Conservation (phyloP, 1,140 invertebrate species). For the Pentalonia nigronervosa region DNA sequence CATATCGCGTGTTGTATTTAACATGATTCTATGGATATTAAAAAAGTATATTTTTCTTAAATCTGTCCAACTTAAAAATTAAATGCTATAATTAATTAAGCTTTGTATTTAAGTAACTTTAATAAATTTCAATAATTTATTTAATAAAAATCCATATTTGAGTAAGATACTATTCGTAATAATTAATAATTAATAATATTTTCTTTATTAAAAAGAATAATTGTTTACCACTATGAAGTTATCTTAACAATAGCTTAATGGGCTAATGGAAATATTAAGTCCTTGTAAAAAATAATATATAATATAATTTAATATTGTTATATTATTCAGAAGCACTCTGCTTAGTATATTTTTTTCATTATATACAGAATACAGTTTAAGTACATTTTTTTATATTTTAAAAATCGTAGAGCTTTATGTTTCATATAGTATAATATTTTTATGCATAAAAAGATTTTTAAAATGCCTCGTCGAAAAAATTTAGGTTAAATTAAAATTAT, state of each 20-base stretch:
- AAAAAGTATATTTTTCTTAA: background rate
- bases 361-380: background rate
- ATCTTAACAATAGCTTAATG: conserved; percentile 14
- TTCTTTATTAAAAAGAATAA: background rate
- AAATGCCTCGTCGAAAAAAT: background rate
- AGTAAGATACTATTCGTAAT: background rate
- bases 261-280: background rate
- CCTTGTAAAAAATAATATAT: background rate
- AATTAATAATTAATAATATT: conserved; percentile 12
- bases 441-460: background rate
- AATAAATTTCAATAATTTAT: background rate
- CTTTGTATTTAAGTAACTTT: background rate
- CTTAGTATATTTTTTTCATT: background rate
- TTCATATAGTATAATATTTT: background rate
- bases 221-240: background rate
- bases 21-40: too few relatives aligned
- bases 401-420: background rate
- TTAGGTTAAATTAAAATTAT: background rate
- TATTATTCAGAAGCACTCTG: background rate
- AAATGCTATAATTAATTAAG: background rate
- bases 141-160: background rate
- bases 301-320: background rate
- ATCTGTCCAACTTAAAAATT: background rate
- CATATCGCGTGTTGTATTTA: background rate
- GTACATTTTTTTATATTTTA: background rate